A percentile compares a stretch with the other conserved stretches of the same genome.
phyloP scores from a whole-genome alignment of 1,140 invertebrate genomes.

The Lasioglossum albipes region DNA sequence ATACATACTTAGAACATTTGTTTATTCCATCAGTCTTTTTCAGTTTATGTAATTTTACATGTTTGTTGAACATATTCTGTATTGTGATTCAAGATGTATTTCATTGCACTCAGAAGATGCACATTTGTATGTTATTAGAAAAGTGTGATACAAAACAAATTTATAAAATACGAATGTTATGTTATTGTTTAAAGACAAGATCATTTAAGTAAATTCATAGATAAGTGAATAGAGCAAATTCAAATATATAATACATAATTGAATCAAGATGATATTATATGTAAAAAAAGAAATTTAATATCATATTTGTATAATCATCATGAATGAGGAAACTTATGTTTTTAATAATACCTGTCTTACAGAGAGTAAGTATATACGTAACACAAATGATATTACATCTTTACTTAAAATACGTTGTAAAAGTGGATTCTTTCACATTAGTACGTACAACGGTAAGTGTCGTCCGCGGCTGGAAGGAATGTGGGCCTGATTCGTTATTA shows the following conservation, averaged over 20 bases:
- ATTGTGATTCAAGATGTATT: neutral
- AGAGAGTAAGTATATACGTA: neutral
- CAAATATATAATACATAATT: neutral
- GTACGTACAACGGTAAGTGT: neutral
- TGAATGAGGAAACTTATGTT: neutral
- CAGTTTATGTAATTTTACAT: neutral
- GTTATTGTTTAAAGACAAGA: neutral
- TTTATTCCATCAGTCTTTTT: slow-evolving; percentile 14
- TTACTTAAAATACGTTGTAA: neutral
- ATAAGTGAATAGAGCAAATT: neutral
- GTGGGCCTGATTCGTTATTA: too few relatives aligned
- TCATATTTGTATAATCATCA: neutral
- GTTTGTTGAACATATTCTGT: neutral
- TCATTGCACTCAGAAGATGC: neutral
- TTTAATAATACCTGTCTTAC: neutral
- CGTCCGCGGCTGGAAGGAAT: too few relatives aligned
- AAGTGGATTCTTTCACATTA: slow-evolving; percentile 8
- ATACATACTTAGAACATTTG: slow-evolving; percentile 21
- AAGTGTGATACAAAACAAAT: neutral
- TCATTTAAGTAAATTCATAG: neutral
- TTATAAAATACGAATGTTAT: neutral
- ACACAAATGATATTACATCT: neutral
- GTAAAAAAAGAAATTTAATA: neutral
- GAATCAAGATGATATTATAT: neutral
- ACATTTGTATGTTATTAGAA: neutral